Conservation (phyloP, 2,113 vertebrate species). For the Pedionomus torquatus region DNA sequence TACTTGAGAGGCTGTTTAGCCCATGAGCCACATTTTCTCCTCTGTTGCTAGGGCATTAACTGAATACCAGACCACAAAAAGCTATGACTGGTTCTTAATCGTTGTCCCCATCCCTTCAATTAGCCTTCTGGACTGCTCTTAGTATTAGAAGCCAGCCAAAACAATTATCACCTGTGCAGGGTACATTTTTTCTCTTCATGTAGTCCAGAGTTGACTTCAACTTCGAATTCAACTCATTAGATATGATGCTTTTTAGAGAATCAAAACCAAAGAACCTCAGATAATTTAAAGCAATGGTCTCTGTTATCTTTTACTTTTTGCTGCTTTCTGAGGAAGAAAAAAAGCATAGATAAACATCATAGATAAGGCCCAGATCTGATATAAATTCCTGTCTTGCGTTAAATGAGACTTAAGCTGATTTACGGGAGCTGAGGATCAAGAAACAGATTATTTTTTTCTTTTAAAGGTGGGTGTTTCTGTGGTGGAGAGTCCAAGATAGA, state of each 20-base stretch:
- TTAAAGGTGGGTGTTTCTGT: background rate
- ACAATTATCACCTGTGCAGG: background rate
- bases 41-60: background rate
- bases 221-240: background rate
- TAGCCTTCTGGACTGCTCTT: background rate
- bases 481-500: background rate
- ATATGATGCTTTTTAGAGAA: background rate
- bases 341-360: background rate
- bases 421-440: background rate
- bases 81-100: rapidly evolving
- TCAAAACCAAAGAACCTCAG: background rate
- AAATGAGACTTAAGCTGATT: background rate
- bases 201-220: background rate
- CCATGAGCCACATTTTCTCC: background rate
- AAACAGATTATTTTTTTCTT: background rate
- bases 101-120: background rate
- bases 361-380: background rate
- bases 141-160: background rate
- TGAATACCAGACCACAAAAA: background rate
- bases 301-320: background rate
- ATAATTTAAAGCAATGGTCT: background rate
- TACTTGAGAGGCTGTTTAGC: background rate
- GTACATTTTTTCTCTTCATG: background rate
- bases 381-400: background rate
- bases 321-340: background rate